Conservation (phyloP, 2,888 invertebrate genomes). For the Stramonita haemastoma region DNA sequence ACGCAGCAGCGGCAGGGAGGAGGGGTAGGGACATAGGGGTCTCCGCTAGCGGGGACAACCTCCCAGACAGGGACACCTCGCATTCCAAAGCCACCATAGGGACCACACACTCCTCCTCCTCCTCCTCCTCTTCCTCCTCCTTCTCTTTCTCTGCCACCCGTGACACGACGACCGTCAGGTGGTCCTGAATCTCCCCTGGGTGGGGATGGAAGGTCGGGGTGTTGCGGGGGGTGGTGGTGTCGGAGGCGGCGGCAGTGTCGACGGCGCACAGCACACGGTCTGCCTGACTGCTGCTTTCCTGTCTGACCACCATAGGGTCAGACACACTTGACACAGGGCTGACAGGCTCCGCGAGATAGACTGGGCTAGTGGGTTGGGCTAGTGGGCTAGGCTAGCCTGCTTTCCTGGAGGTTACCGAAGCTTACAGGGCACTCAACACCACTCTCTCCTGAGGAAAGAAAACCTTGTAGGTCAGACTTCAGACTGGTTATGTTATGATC, state of each 20-base stretch:
- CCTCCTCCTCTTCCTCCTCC: no score
- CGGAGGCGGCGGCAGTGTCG: not conserved
- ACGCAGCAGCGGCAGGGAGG: not conserved
- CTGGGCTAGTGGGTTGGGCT: no score
- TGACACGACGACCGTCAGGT: not conserved
- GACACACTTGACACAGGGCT: not conserved
- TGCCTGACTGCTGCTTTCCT: not conserved
- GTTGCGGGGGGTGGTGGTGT: not conserved
- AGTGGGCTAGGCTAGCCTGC: no score
- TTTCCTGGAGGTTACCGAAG: no score
- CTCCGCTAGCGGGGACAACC: conserved; percentile 32
- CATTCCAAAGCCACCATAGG: conserved; percentile 42
- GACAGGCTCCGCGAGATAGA: not conserved
- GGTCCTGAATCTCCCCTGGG: not conserved
- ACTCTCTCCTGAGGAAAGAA: no score
- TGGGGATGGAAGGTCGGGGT: not conserved
- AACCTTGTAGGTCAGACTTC: no score
- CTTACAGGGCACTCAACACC: no score
- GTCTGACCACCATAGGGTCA: not conserved
- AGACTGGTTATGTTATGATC: not conserved
- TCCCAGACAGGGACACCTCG: conserved; percentile 34
- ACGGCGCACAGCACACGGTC: not conserved
- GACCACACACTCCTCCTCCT: not conserved
- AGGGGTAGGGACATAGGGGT: not conserved
- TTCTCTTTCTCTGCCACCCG: no score